These are phyloP conservation scores for Brevimyrus niger DNA, from an alignment of 2,113 vertebrate species.

Conservation along the genomic window DNA sequence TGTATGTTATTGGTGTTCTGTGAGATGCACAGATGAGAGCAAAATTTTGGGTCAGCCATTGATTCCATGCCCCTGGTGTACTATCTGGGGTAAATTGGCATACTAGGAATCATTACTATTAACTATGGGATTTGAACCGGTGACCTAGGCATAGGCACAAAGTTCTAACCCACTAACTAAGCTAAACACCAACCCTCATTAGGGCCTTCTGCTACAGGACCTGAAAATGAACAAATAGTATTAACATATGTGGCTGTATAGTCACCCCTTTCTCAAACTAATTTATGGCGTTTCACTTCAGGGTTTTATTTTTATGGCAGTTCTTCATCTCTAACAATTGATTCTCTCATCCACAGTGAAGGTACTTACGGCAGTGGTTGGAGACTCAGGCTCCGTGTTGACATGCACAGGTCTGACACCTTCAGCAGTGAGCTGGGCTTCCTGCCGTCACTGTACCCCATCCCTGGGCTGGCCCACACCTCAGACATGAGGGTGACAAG, in stretches of 20 bases:
- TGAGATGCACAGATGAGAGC: not conserved
- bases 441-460: conserved; percentile 50
- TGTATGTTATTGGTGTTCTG: not conserved
- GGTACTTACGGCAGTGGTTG: not conserved
- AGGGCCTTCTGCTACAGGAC: not conserved
- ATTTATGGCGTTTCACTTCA: not conserved
- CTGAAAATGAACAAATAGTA: not conserved
- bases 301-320: not conserved
- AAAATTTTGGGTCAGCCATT: not conserved
- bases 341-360: not conserved
- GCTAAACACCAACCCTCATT: not conserved
- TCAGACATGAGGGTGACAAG: conserved; percentile 45
- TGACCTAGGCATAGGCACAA: not conserved
- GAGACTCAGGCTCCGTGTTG: not conserved
- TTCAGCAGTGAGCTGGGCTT: conserved; percentile 42
- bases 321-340: not conserved
- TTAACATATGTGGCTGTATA: not conserved
- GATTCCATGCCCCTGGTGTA: not conserved
- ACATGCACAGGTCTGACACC: conserved; percentile 47
- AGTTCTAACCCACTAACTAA: not conserved
- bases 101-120: not conserved
- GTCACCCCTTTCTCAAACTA: not conserved
- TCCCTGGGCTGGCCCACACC: conserved; percentile 42
- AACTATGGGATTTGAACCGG: not conserved
- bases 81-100: not conserved